Conservation (phyloP, 2,113 vertebrate species). For the Centrocercus urophasianus region DNA sequence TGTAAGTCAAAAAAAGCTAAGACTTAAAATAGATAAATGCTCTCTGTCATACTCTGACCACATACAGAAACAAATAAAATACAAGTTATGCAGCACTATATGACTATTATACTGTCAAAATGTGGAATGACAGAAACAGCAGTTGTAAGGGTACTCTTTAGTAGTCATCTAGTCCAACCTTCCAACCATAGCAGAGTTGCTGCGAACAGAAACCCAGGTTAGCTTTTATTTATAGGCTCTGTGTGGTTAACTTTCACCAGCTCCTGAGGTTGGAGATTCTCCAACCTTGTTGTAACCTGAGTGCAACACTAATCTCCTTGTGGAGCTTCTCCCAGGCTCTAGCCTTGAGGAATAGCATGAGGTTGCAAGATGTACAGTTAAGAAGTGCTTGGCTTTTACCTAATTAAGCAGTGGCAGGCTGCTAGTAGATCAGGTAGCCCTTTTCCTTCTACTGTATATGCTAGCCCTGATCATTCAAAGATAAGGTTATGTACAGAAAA, state of each 20-base stretch:
- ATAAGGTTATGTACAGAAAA: neutral
- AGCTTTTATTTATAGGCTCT: neutral
- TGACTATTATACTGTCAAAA: neutral
- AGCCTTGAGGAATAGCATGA: accelerated
- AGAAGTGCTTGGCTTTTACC: neutral
- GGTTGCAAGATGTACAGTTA: neutral
- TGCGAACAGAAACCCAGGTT: neutral
- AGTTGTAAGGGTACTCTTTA: neutral
- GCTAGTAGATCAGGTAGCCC: neutral
- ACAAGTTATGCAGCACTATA: neutral
- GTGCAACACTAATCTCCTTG: neutral
- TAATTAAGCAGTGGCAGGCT: neutral
- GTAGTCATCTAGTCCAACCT: neutral
- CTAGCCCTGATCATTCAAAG: neutral
- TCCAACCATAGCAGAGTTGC: neutral
- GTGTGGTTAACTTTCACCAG: neutral
- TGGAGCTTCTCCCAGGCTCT: neutral
- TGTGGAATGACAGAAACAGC: neutral
- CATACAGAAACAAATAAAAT: accelerated
- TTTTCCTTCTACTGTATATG: neutral
- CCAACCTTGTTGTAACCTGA: neutral
- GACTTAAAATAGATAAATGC: neutral
- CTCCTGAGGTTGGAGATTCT: neutral
- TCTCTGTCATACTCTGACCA: neutral
- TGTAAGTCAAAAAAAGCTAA: neutral